Conservation (phyloP, 2,888 invertebrate species). For the Dicycla oo region DNA sequence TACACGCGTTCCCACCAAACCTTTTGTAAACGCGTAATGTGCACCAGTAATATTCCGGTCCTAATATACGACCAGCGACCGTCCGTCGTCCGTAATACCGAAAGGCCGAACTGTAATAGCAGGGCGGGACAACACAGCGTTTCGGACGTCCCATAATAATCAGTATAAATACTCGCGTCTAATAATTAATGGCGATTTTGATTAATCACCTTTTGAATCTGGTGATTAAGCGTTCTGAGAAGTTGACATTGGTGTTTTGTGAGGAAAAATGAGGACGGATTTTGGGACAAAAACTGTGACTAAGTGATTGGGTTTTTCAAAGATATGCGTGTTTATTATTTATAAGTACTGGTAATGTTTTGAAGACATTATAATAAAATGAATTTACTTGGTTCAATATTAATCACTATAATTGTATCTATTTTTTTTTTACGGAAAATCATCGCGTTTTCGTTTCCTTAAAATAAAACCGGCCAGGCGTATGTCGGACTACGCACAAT, state of each 20-base stretch:
- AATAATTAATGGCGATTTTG: slow-evolving; percentile 68
- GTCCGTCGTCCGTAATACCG: slow-evolving; percentile 58
- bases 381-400: background rate
- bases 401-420: background rate
- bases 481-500: no score
- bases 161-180: slow-evolving; percentile 67
- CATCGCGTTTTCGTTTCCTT: background rate
- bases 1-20: slow-evolving; percentile 60
- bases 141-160: slow-evolving; percentile 67
- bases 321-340: background rate
- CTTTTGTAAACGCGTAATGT: slow-evolving; percentile 64
- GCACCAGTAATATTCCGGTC: slow-evolving; percentile 63
- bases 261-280: slow-evolving; percentile 43
- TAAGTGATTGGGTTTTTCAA: slow-evolving; percentile 32
- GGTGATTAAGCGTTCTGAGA: slow-evolving; percentile 63
- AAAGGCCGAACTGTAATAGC: slow-evolving; percentile 57
- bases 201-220: slow-evolving; percentile 63
- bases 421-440: background rate
- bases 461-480: no score
- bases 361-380: background rate
- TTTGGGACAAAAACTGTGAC: slow-evolving; percentile 40
- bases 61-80: slow-evolving; percentile 65
- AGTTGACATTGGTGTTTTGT: slow-evolving; percentile 59
- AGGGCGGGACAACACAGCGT: slow-evolving; percentile 64
- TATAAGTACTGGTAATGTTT: background rate